Conservation (phyloP, 53 echinoderm and acorn worm species). For the Mesocentrotus franciscanus region DNA sequence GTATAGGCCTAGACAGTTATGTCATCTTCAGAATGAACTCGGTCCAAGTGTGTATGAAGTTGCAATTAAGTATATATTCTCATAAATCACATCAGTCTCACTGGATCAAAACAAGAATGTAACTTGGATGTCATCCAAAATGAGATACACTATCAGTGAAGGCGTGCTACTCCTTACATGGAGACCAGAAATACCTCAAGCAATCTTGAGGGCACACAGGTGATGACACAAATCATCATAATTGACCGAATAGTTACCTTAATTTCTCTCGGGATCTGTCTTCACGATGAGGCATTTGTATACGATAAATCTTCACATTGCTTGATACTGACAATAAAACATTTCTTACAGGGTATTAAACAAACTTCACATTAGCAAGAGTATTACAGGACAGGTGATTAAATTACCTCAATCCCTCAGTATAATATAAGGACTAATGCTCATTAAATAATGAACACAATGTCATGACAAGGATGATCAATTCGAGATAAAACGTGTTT, state of each 20-base stretch:
- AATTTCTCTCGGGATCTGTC: neutral
- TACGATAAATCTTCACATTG: too few species aligned
- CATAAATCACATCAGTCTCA: neutral
- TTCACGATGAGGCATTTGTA: neutral
- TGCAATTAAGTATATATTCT: neutral
- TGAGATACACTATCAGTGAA: neutral
- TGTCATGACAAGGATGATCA: neutral
- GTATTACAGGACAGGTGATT: too few species aligned
- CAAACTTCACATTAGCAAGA: too few species aligned
- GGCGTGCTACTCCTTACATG: neutral
- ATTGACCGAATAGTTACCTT: slow-evolving; percentile 23
- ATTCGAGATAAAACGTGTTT: neutral
- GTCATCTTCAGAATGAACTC: too few species aligned
- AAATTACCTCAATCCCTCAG: too few species aligned
- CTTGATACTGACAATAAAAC: too few species aligned
- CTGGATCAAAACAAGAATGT: neutral
- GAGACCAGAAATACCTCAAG: neutral
- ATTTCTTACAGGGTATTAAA: too few species aligned
- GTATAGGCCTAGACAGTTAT: too few species aligned
- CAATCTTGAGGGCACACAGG: neutral
- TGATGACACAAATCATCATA: slow-evolving; percentile 51
- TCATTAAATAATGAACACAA: neutral
- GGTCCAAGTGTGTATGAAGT: too few species aligned
- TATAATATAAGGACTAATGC: too few species aligned
- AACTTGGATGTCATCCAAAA: neutral